Percentiles rank a stretch among this genome's conserved stretches.
Conservation (phyloP, 2,113 vertebrate species). For the Cyanoramphus novaezelandiae region DNA sequence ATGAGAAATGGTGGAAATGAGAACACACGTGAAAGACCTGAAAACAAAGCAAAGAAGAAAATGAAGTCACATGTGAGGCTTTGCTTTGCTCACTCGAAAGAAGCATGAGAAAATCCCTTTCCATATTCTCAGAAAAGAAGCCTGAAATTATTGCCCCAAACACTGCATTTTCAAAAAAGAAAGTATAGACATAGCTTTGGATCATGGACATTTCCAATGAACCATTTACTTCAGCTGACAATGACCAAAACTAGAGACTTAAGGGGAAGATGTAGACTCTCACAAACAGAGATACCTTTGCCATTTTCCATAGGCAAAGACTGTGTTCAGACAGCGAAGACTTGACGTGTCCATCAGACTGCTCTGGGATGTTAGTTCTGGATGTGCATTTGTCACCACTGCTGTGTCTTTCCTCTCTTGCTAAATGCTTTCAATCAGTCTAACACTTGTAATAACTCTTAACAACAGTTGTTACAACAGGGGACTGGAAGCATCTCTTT, state of each 20-base stretch:
- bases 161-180: not conserved
- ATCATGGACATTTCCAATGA: not conserved
- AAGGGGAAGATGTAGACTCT: not conserved
- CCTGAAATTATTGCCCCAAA: not conserved
- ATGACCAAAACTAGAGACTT: not conserved
- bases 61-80: not conserved
- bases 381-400: not conserved
- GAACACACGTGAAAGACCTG: not conserved
- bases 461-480: not conserved
- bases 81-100: not conserved
- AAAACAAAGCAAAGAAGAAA: not conserved
- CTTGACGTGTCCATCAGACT: fast-evolving
- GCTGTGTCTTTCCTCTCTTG: not conserved
- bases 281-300: not conserved
- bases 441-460: not conserved
- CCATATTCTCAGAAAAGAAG: not conserved
- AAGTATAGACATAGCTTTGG: not conserved
- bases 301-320: not conserved
- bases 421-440: not conserved
- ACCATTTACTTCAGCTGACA: not conserved
- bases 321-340: fast-evolving
- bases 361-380: not conserved
- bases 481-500: not conserved
- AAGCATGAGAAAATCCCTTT: not conserved
- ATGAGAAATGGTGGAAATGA: not conserved